Base-by-base conservation (phyloP, 2,888 invertebrate genomes). In the Drosophila rubida region DNA sequence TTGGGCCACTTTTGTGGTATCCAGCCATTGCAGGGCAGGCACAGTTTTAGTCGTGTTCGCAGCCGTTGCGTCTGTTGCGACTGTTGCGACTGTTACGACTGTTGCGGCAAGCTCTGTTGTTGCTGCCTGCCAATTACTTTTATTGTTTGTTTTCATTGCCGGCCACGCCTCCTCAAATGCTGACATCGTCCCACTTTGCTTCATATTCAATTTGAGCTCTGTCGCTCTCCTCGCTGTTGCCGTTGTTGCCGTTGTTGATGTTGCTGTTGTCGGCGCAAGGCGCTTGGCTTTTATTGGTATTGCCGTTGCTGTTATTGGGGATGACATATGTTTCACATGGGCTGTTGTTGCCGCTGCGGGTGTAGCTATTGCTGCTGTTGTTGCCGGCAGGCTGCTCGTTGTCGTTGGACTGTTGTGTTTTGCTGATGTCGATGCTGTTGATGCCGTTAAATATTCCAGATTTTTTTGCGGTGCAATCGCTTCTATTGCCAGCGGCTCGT, bases 21-120 rank as follows among this genome's bases (percentile, higher is more conserved):
- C 97, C 96, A 97, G 5, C 67, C 66, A 11, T 45, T 49, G 55
- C 45, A 41, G 62, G n/a, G 51, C 46, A 19, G 75, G 69, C 60
- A 67, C 14, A 25, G 41, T 54, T 63, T 64, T 71, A 19, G 19
- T 19, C 19, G 19, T 19, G 3, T 19, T 19, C 2, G 19, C 3
- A 2, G 19, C 19, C 3, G 19, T 19, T 19, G 19, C 19, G 14
- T 32, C 62, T 13, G 25, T 44, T 60, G 62, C 22, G 1, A 44
- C 37, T 45, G 41, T 16, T 48, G 14, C 0, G 23, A 32, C 13
- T 41, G 50, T 19, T 54, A 51, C 25, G 41, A 44, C 4, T 51
- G 32, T 9, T 57, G 50, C 23, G 35, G 35, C 9, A 30, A 13
- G 13, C 35, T 35, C 37, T 54, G 53, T 42, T 58, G 27, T 42